Conservation (phyloP, 2,113 vertebrate species). For the Nothoprocta perdicaria region DNA sequence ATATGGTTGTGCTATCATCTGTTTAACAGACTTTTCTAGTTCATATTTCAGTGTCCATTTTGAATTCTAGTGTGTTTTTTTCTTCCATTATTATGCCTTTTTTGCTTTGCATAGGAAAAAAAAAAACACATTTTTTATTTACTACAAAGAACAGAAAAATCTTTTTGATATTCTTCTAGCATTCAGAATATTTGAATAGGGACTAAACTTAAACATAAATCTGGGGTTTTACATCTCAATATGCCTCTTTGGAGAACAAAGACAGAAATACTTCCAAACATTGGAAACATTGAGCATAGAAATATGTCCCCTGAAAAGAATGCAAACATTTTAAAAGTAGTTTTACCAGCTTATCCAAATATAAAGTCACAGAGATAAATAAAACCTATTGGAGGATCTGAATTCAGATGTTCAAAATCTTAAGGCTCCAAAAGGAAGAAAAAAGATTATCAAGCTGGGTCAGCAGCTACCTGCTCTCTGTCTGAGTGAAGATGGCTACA, state of each 20-base stretch:
- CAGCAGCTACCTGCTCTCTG: background rate
- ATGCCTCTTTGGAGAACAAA: background rate
- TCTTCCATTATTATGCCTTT: conserved; percentile 1
- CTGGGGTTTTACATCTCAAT: background rate
- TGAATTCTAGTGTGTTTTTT: background rate
- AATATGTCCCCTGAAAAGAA: background rate
- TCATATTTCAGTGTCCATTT: conserved; percentile 16
- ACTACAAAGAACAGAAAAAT: background rate
- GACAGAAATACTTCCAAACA: background rate
- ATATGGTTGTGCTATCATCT: conserved; percentile 1
- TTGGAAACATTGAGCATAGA: background rate
- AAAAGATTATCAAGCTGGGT: background rate
- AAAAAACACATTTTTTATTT: background rate
- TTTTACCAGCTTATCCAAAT: background rate
- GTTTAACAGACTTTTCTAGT: conserved; percentile 18
- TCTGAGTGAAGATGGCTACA: background rate
- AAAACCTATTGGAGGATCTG: background rate
- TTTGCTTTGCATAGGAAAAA: background rate
- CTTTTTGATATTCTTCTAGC: background rate
- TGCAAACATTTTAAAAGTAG: background rate
- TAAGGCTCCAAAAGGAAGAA: background rate
- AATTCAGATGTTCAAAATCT: background rate
- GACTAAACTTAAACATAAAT: background rate
- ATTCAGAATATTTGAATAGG: background rate
- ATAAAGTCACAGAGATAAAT: background rate